Evolutionary conservation across 2,888 invertebrate genomes (phyloP), one percentile per base, ranked within the genome.

Genomic region (Drosophila atripex): DNA sequence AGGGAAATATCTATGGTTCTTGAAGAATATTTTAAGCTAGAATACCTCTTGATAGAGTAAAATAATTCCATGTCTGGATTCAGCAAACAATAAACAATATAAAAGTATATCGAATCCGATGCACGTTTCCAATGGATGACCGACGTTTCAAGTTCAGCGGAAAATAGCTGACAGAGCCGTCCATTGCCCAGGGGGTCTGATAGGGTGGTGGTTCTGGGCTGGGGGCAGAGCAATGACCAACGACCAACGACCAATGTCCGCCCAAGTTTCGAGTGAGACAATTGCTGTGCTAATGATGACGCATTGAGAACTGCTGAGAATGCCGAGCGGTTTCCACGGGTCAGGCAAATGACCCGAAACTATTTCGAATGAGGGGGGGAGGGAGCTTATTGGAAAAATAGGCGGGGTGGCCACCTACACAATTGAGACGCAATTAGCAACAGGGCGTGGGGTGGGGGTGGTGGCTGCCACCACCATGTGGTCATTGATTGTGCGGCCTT

Each of bases 131-230:
- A 63, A 60, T 69, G 83, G 86, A 83, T 83, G 82, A 51, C 87
- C 87, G 49, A 38, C 70, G 85, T 75, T 83, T 83, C 86, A 87
- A 83, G 82, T 83, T 83, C 82, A 87, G 47, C 77, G 53, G 63
- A 82, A 76, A 68, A 38, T 38, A 14, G 71, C 59, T 52, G 65
- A 65, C 64, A 38, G 16, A 21, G 35, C 66, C 16, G n/a, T 39
- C 3, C 23, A 16, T n/a, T 9, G n/a, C n/a, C 21, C 57, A 45
- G 11, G 7, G 39, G 18, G 16, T 7, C 8, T 25, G 16, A 25
- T 23, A 6, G 21, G n/a, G 21, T 8, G 8, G 8, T 8, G 7
- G 28, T 16, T 41, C 21, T 21, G 43, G 18, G 18, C 18, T n/a
- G 28, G 9, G 5, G 18, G 23, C 46, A 65, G 49, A 78, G 76